Base-by-base conservation (phyloP, 1,140 invertebrate species). In the Polyergus mexicanus region DNA sequence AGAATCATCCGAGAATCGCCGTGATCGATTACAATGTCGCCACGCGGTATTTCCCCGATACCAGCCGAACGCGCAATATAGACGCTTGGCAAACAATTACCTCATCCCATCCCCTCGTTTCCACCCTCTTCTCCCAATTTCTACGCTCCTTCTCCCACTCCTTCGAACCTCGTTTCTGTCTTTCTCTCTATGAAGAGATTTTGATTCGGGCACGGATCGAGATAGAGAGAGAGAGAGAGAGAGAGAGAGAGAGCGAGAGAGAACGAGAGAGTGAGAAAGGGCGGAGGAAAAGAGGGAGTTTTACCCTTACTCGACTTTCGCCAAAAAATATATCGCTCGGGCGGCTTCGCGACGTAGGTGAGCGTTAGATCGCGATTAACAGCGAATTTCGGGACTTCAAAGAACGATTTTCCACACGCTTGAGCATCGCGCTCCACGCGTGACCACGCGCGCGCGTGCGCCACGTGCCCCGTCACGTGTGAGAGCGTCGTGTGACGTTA, bases 391-490 rank as follows among this genome's bases (percentile, higher is more conserved):
- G 44, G 54, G 35, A 89, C 83, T 92, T 92, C 92, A 92, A 93
- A 92, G 92, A 54, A 51, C 89, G 92, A 93, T 93, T 92, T 93
- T 92, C 90, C 92, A 84, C 85, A 63, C 87, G 92, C 87, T 93
- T 92, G 86, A 84, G 35, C 85, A 47, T 69, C 68, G 54, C 56
- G 77, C 51, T 51, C 62, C 58, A 51, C 51, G 71, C 71, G 86
- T 38, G 54, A 71, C 74, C 47, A 68, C 62, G 63, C 76, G 44
- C 47, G 44, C 58, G 75, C 44, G 56, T 54, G 41, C 71, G 80
- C 19, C 88, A 89, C 88, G 88, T 88, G 86, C 5, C 47, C 22
- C 54, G 92, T 75, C 92, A 89, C 92, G 93, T 91, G 91, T 38
- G 63, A 32, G 47, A 65, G 69, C 51, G 47, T 77, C 62, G 60